These are phyloP conservation scores for Limnephilus auricula DNA, from an alignment of 2,888 invertebrate genomes.

Conservation along the genomic window DNA sequence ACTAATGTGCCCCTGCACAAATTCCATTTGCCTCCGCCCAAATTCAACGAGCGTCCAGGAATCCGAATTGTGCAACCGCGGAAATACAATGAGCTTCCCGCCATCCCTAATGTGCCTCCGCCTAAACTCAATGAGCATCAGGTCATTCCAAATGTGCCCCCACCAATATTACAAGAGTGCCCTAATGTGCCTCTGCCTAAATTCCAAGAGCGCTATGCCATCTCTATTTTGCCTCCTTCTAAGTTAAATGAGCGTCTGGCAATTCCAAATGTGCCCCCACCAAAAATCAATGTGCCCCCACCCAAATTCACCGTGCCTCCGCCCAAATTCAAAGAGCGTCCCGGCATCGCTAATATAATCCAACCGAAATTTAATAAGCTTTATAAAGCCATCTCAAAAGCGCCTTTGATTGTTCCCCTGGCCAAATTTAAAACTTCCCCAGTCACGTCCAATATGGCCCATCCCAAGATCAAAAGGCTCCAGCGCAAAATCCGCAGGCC, in stretches of 20 bases:
- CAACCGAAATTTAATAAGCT: not conserved
- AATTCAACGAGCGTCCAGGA: not conserved
- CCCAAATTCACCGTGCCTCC: not conserved
- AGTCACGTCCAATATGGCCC: not conserved
- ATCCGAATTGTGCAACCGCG: not conserved
- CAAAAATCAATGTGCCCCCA: too few species aligned
- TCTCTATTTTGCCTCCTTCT: not conserved
- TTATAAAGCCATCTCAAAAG: not conserved
- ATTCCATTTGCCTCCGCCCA: not conserved
- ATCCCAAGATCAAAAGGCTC: not conserved
- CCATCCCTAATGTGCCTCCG: not conserved
- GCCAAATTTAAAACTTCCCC: not conserved
- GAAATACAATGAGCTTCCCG: not conserved
- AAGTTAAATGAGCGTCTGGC: too few species aligned
- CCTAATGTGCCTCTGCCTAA: not conserved
- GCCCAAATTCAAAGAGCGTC: not conserved
- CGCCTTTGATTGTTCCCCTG: not conserved
- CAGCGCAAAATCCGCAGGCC: not conserved
- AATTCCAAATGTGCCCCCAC: too few species aligned
- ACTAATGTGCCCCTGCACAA: not conserved
- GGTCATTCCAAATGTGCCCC: not conserved
- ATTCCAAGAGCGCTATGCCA: not conserved
- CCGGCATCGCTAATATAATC: not conserved
- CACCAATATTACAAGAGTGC: not conserved
- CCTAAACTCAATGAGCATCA: constrained; percentile 2